phyloP scores from a whole-genome alignment of 2,888 invertebrate genomes.

The Cantharis rustica region DNA sequence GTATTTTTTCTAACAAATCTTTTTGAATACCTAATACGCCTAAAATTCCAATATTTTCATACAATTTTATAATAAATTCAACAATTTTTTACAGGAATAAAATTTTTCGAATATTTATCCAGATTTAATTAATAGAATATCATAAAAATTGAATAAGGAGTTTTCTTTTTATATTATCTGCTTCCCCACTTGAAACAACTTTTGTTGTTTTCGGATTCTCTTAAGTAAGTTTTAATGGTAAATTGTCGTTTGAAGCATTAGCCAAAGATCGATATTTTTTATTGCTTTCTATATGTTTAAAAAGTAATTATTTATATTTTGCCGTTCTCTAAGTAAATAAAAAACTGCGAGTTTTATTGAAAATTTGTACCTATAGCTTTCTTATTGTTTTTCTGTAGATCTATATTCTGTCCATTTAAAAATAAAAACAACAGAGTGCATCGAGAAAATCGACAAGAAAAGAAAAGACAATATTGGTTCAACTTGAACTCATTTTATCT shows the following conservation, averaged over 20 bases:
- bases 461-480: no score
- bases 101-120: background rate
- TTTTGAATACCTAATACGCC: slow-evolving; percentile 8
- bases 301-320: background rate
- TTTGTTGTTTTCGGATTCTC: background rate
- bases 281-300: background rate
- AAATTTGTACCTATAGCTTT: background rate
- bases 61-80: background rate
- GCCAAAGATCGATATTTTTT: background rate
- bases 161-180: background rate
- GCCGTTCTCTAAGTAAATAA: background rate
- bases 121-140: background rate
- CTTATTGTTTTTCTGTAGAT: background rate
- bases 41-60: slow-evolving; percentile 9
- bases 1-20: slow-evolving; percentile 33
- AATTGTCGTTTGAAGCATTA: background rate
- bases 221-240: background rate
- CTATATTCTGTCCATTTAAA: background rate
- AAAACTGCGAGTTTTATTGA: background rate
- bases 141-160: background rate
- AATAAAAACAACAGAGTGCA: background rate
- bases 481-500: no score
- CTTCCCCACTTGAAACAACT: background rate
- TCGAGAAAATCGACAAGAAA: no score
- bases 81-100: background rate